A percentile compares a stretch with the other conserved stretches of the same genome.
These are phyloP conservation scores for Anomalospiza imberbis DNA, from an alignment of 2,797 vertebrate genomes.

Conservation along the genomic window DNA sequence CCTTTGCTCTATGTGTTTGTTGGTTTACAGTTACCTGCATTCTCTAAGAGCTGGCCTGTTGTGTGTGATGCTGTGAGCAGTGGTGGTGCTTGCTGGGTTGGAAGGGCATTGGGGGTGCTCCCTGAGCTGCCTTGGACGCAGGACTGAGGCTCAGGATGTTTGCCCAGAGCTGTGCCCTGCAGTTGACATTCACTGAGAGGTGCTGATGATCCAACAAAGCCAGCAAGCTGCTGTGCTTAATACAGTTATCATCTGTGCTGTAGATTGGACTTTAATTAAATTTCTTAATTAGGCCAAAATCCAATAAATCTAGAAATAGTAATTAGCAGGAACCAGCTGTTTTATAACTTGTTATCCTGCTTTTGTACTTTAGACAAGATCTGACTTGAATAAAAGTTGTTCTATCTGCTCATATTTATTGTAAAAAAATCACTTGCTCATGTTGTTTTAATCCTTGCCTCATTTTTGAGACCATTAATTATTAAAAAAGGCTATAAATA, in stretches of 20 bases:
- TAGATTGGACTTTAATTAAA: background rate
- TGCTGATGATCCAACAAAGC: background rate
- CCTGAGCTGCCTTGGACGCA: background rate
- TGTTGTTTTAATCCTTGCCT: background rate
- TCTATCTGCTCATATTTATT: background rate
- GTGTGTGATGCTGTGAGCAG: background rate
- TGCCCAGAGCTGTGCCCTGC: background rate
- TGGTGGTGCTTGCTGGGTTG: background rate
- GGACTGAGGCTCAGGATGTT: background rate
- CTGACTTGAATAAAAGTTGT: background rate
- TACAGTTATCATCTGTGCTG: background rate
- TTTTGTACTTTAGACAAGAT: background rate
- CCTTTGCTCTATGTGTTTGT: background rate
- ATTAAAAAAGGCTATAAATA: background rate
- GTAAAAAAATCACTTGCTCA: background rate
- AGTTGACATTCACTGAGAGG: background rate
- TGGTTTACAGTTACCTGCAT: background rate
- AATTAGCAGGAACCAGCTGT: background rate
- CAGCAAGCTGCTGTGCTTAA: background rate
- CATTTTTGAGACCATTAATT: background rate
- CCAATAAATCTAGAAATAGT: background rate
- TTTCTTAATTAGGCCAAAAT: constrained; percentile 1
- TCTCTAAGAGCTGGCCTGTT: background rate
- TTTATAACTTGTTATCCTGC: background rate
- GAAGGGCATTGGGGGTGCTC: too few species aligned